Evolutionary conservation across 2,113 vertebrate genomes (phyloP).

Genomic region (Xenus cinereus): DNA sequence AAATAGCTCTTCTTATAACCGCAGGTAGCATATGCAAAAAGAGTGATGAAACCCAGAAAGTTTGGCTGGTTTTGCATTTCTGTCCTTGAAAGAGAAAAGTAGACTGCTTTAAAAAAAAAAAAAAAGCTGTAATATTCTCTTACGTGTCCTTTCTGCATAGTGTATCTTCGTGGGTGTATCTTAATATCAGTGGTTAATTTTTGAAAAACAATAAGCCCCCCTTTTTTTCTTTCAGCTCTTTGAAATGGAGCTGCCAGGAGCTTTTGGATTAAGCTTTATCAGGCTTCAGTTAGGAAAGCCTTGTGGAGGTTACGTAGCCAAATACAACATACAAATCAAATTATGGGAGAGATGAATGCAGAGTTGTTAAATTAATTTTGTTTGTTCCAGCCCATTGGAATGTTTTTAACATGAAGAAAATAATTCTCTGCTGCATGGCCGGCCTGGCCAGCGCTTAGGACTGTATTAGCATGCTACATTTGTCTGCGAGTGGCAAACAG

Average conservation of each 20-base stretch:
- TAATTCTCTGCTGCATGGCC: slow-evolving; percentile 36
- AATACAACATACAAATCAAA: slow-evolving; percentile 64
- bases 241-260: slow-evolving; percentile 35
- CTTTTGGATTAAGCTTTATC: slow-evolving; percentile 52
- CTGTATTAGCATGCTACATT: slow-evolving; percentile 10
- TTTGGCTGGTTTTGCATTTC: slow-evolving; percentile 2
- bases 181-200: not conserved
- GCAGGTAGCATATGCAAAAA: not conserved
- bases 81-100: not conserved
- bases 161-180: not conserved
- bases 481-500: slow-evolving; percentile 1
- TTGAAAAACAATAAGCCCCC: not conserved
- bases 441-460: not conserved
- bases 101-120: not conserved
- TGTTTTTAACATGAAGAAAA: slow-evolving; percentile 61
- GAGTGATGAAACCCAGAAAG: not conserved
- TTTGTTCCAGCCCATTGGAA: slow-evolving; percentile 65
- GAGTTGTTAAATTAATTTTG: slow-evolving; percentile 66
- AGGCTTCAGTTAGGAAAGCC: slow-evolving; percentile 41
- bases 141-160: not conserved
- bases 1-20: slow-evolving; percentile 1
- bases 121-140: not conserved
- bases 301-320: slow-evolving; percentile 45
- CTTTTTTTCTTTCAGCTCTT: not conserved
- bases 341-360: slow-evolving; percentile 55